phyloP scores from a whole-genome alignment of 2,888 invertebrate species.

The Apoda limacodes region DNA sequence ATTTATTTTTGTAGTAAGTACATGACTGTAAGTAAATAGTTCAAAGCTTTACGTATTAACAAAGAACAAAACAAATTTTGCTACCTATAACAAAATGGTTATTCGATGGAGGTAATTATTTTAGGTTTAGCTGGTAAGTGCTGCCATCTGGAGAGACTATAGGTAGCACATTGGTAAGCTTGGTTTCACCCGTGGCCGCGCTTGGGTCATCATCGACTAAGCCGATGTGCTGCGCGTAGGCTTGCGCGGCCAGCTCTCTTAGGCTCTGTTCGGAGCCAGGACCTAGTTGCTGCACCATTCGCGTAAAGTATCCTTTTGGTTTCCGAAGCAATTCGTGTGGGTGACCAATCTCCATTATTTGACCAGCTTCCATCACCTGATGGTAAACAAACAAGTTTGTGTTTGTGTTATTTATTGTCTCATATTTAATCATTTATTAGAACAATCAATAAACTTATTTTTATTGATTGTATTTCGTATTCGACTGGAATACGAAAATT shows the following conservation, averaged over 20 bases:
- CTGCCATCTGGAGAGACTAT: background rate
- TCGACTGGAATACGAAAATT: too few species aligned
- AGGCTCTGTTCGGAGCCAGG: conserved; percentile 52
- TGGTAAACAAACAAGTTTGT: too few species aligned
- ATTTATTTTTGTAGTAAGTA: too few species aligned
- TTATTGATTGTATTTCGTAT: too few species aligned
- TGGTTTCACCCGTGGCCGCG: conserved; percentile 14
- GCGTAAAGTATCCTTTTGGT: conserved; percentile 65
- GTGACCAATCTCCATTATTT: conserved; percentile 77
- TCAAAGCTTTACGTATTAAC: too few species aligned
- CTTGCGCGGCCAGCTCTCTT: conserved; percentile 45
- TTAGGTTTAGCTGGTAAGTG: background rate
- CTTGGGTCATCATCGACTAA: conserved; percentile 45
- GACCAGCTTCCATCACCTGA: conserved; percentile 72
- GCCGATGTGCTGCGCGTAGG: conserved; percentile 49
- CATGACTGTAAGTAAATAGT: too few species aligned
- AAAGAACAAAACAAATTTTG: too few species aligned
- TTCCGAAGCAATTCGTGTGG: conserved; percentile 74
- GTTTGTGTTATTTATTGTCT: too few species aligned
- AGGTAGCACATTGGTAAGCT: conserved; percentile 1
- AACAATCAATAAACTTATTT: too few species aligned
- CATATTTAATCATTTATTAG: too few species aligned
- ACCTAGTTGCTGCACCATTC: conserved; percentile 75
- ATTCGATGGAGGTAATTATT: too few species aligned
- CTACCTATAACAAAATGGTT: too few species aligned